Evolutionary conservation across 2,888 invertebrate species (phyloP).

Genomic region (Caenorhabditis japonica): DNA sequence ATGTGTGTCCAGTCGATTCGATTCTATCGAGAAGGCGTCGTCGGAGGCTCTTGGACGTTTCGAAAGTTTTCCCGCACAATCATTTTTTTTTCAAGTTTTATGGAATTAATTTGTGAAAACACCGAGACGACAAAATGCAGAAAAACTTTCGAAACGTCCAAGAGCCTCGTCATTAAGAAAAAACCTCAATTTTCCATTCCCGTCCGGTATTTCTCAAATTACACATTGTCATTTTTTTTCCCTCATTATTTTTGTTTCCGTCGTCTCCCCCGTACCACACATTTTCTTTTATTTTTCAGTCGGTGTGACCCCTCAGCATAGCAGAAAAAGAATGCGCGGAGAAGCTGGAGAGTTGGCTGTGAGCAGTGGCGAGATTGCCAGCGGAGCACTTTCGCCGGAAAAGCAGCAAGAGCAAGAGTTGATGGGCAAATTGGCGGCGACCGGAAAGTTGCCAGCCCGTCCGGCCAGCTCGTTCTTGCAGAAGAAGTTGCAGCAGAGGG

Average conservation of each 20-base stretch:
- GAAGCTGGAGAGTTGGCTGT: conserved; percentile 62
- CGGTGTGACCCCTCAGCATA: no score
- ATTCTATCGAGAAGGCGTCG: no score
- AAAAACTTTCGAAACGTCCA: no score
- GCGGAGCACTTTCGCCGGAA: conserved; percentile 65
- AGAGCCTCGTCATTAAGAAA: no score
- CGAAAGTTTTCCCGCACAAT: no score
- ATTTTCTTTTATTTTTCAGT: conserved; percentile 12
- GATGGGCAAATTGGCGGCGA: conserved; percentile 71
- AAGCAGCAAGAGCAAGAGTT: conserved; percentile 74
- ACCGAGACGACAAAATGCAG: no score
- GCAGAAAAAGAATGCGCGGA: conserved; percentile 55
- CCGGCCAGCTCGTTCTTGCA: conserved; percentile 74
- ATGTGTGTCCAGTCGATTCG: no score
- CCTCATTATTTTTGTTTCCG: conserved; percentile 20
- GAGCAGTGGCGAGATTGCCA: conserved; percentile 45
- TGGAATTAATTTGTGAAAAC: no score
- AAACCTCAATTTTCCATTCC: neutral
- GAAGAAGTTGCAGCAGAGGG: conserved; percentile 76
- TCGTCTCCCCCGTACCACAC: neutral
- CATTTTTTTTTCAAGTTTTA: no score
- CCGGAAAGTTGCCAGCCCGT: conserved; percentile 74
- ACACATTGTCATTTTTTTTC: neutral
- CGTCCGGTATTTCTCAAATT: neutral
- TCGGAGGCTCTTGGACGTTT: no score